Percentiles rank a stretch among this genome's conserved stretches.
phyloP scores from a whole-genome alignment of 92 coral and sea anemone species.

The Parazoanthus swiftii region DNA sequence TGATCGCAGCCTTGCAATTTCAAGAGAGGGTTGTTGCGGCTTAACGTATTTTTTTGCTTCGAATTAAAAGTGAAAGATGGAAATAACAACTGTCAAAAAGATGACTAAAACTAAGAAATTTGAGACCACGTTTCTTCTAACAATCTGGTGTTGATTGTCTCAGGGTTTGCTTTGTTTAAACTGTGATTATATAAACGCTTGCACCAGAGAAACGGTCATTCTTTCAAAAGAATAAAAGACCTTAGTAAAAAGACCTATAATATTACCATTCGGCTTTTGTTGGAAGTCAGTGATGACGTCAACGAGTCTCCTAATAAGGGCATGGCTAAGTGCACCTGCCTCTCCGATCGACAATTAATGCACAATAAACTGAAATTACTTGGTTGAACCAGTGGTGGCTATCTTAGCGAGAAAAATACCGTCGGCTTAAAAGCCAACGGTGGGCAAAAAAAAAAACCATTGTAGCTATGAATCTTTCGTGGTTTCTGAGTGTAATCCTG shows the following conservation, averaged over 20 bases:
- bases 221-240: background rate
- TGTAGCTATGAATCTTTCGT: background rate
- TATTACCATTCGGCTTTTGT: background rate
- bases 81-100: too few relatives aligned
- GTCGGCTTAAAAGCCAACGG: background rate
- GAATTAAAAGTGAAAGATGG: background rate
- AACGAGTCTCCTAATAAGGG: constrained; percentile 4
- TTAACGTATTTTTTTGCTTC: too few relatives aligned
- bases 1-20: too few relatives aligned
- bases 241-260: background rate
- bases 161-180: background rate
- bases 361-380: background rate
- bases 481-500: background rate
- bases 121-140: too few relatives aligned
- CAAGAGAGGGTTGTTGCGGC: background rate
- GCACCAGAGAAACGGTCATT: background rate
- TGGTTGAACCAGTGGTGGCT: background rate
- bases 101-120: too few relatives aligned
- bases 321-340: constrained; percentile 13
- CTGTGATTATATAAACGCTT: background rate
- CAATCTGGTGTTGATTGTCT: too few relatives aligned
- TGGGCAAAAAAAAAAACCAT: background rate
- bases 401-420: background rate
- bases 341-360: background rate
- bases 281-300: constrained; percentile 6